Percentiles rank a stretch among this genome's conserved stretches.
Conservation (phyloP, 2,888 invertebrate genomes). For the Drosophila affinis region DNA sequence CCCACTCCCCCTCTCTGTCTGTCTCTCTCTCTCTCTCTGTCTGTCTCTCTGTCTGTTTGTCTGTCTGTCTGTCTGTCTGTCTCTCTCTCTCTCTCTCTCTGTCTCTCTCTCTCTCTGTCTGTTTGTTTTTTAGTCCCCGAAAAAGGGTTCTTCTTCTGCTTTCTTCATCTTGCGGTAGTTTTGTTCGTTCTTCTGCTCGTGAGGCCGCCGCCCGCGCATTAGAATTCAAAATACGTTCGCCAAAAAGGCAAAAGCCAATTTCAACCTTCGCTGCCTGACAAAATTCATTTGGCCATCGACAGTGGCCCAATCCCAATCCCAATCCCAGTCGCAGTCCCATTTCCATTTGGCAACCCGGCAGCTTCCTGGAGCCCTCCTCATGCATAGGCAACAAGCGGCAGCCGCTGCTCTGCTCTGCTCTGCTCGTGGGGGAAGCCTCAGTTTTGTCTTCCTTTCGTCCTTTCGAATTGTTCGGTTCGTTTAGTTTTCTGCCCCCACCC, state of each 20-base stretch:
- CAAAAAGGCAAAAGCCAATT: slow-evolving; percentile 75
- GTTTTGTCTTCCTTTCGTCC: background rate
- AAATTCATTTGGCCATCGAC: slow-evolving; percentile 74
- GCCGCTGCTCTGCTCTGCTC: slow-evolving; percentile 11
- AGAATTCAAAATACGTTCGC: slow-evolving; percentile 75
- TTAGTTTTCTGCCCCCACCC: slow-evolving; percentile 36
- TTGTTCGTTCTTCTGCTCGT: slow-evolving; percentile 5
- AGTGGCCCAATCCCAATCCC: background rate
- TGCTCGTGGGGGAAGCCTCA: background rate
- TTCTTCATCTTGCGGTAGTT: background rate
- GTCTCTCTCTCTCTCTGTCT: background rate
- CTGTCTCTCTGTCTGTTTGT: background rate
- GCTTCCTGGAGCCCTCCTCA: slow-evolving; percentile 51
- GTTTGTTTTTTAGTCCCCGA: slow-evolving; percentile 5
- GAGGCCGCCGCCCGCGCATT: slow-evolving; percentile 51
- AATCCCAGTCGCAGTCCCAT: background rate
- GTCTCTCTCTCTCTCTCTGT: too few relatives aligned
- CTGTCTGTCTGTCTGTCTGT: background rate
- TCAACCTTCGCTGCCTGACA: slow-evolving; percentile 71
- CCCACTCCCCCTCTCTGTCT: too few relatives aligned
- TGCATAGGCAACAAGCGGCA: slow-evolving; percentile 65
- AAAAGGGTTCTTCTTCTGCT: slow-evolving; percentile 28
- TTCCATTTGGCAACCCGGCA: background rate
- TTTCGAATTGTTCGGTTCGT: slow-evolving; percentile 54
- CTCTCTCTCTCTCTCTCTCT: too few relatives aligned